Base-by-base conservation (phyloP, 2,113 vertebrate genomes). In the Nettapus auritus region DNA sequence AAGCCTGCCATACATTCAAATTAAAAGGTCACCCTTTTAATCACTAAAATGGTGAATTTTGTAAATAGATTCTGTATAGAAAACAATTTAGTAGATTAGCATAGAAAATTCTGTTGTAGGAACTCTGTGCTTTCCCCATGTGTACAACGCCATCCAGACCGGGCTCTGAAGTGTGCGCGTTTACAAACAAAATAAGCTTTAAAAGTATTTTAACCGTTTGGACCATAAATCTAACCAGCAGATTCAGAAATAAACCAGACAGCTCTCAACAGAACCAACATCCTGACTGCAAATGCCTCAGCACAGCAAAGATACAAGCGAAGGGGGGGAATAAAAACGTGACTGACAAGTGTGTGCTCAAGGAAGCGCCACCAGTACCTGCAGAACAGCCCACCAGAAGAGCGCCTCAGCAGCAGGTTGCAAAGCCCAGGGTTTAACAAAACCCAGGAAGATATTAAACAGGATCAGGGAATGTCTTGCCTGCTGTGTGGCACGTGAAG, bases 201-300 rank as follows among this genome's bases (percentile, higher is more conserved):
- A 97, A 93, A 97, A 97, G 93, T 22, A 93, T 46, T 91, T 94
- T 76, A 42, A 60, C 40, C 5, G 0, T 63, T 29, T 33, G 91
- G 88, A 80, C 48, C 69, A 67, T 40, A 96, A 97, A 98, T 97
- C 97, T 97, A 98, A 88, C 97, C 97, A 97, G 97, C 46, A 98
- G 96, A 98, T 97, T 96, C 36, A n/a, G 79, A 91, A 80, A 36
- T 8, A 77, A 84, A n/a, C 26, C 26, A 67, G 67, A 44, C 55
- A 14, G 38, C 38, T 42, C 64, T 9, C 0, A 67, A 19, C 67
- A 46, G 42, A 82, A 62, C 5, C 13, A 18, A 29, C 53, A 33
- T 16, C 75, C 88, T 29, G 68, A 38, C 76, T 33, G 60, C 5
- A 73, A 69, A 15, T 4, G 22, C 14, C 73, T 56, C 57, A 20